Evolutionary conservation across 2,113 vertebrate genomes (phyloP), one percentile per base, ranked within the genome.

Genomic region (Ia io): DNA sequence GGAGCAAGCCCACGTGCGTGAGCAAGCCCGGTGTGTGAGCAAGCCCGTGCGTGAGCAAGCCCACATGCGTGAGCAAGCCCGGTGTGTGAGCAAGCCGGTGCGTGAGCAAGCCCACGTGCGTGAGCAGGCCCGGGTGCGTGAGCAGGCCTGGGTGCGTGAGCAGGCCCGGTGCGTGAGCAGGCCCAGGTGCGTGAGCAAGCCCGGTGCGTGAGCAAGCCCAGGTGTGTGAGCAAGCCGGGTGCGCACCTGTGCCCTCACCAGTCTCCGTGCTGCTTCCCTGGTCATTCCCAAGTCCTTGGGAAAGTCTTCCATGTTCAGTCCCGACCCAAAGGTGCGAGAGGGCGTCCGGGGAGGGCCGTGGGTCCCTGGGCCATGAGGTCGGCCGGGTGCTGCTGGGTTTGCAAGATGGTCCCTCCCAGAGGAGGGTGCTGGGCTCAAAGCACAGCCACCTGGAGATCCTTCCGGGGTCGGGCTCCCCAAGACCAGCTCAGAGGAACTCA

Each of bases 291-390:
- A 44, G 78, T 14, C 61, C 77, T 47, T 23, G 42, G 40, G 40
- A 22, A 47, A 71, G 51, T 3, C 49, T 4, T 25, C 0, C 10
- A 2, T 14, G 30, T 14, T 63, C 71, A 4, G 90, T 44, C 42
- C 42, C 11, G 22, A 56, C 20, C 37, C 30, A 30, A n/a, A 22
- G 18, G 3, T 11, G 71, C 51, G 13, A 12, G 5, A 11, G 8
- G n/a, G 35, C 0, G 0, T 40, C 47, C 1, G 1, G 28, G 51
- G 18, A 51, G 49, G 49, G 61, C 9, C 12, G 0, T 12, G 61
- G 80, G 42, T 30, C 84, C 76, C 5, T 0, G 25, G 49, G 47
- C 74, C 42, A 25, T 0, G 16, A 59, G 23, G n/a, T 40, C 17
- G 16, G 70, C 12, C 61, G 78, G 65, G 67, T 42, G 2, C 28